Percentiles rank a stretch among this genome's conserved stretches.
Conservation (phyloP, 2,797 vertebrate species). For the Notolabrus celidotus region DNA sequence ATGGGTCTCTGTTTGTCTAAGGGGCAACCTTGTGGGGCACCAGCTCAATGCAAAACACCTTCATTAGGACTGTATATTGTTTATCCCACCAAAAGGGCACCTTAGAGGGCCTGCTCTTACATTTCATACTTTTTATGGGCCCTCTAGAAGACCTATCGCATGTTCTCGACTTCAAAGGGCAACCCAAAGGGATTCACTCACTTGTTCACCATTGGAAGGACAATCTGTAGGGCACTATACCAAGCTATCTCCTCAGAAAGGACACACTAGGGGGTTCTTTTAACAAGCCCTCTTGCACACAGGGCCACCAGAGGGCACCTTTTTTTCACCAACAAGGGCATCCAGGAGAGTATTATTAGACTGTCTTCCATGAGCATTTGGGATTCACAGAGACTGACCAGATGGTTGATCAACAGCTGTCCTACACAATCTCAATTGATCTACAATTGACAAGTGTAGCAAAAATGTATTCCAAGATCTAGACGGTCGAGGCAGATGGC, state of each 20-base stretch:
- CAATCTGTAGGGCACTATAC: background rate
- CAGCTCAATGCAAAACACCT: no score
- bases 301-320: background rate
- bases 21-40: background rate
- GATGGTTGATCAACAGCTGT: background rate
- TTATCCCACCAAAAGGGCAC: background rate
- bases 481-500: no score
- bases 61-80: background rate
- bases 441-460: background rate
- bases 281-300: background rate
- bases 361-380: background rate
- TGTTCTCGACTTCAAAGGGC: background rate
- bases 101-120: background rate
- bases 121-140: background rate
- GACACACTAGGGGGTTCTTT: background rate
- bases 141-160: background rate
- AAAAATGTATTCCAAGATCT: background rate
- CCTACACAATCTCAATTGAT: background rate
- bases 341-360: background rate
- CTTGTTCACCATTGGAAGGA: background rate
- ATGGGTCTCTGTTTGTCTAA: background rate
- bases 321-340: background rate
- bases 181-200: background rate
- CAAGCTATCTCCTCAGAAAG: no score
- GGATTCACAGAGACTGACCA: background rate